phyloP scores from a whole-genome alignment of 1,140 invertebrate species.

The Thaumetopoea pityocampa region DNA sequence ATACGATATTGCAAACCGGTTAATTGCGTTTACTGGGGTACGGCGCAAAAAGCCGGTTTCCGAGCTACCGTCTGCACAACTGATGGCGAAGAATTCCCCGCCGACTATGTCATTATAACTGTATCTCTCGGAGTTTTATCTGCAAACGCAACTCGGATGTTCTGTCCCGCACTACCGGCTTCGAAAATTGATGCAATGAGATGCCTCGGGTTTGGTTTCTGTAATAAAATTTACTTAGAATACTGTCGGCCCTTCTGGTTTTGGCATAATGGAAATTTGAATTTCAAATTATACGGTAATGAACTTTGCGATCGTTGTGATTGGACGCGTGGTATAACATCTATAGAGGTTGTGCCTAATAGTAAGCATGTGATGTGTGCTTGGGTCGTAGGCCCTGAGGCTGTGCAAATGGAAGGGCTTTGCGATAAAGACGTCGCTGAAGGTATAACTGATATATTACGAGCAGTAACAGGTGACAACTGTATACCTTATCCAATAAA shows the following conservation, averaged over 20 bases:
- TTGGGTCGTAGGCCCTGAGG: conserved; percentile 79
- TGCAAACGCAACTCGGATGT: conserved; percentile 79
- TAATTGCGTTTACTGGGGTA: conserved; percentile 79
- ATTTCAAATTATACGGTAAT: conserved; percentile 77
- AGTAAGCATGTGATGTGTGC: conserved; percentile 80
- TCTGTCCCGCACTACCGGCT: conserved; percentile 82
- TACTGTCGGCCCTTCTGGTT: conserved; percentile 86
- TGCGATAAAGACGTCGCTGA: conserved; percentile 80
- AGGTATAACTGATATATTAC: conserved; percentile 78
- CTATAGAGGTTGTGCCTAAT: conserved; percentile 77
- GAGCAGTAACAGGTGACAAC: conserved; percentile 78
- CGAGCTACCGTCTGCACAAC: conserved; percentile 78
- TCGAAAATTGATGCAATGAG: conserved; percentile 84
- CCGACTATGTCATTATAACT: conserved; percentile 87
- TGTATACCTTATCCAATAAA: conserved; percentile 78
- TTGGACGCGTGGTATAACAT: conserved; percentile 81
- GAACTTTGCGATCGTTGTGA: conserved; percentile 74
- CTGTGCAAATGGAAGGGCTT: conserved; percentile 82
- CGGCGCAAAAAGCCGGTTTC: conserved; percentile 61
- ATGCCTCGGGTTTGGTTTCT: conserved; percentile 80
- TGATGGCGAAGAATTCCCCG: conserved; percentile 82
- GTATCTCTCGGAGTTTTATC: conserved; percentile 87
- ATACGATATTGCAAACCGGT: conserved; percentile 80
- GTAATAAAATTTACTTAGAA: conserved; percentile 87
- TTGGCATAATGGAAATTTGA: conserved; percentile 77